These are phyloP conservation scores for Sylvia atricapilla DNA, from an alignment of 2,113 vertebrate species.

Conservation along the genomic window DNA sequence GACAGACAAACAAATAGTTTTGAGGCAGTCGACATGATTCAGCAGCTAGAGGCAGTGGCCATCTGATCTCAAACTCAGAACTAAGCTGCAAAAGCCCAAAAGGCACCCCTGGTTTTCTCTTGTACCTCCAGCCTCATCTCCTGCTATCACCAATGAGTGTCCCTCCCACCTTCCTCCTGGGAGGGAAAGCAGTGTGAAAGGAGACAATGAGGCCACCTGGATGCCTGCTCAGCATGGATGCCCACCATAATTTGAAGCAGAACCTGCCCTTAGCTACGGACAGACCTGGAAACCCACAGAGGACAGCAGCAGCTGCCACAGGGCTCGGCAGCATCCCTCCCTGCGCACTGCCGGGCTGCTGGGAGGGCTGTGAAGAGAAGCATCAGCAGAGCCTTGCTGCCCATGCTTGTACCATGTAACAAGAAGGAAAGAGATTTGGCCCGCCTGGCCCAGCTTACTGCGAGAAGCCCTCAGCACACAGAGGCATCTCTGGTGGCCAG, in stretches of 20 bases:
- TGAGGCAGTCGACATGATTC: neutral
- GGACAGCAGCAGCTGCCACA: rapidly evolving
- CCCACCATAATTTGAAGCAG: neutral
- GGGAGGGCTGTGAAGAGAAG: rapidly evolving
- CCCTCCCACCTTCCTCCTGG: neutral
- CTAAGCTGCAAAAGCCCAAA: neutral
- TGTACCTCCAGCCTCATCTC: neutral
- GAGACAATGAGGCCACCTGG: neutral
- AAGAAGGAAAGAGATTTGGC: neutral
- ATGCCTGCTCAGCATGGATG: neutral
- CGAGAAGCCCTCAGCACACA: rapidly evolving
- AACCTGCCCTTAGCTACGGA: neutral
- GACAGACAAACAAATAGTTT: neutral
- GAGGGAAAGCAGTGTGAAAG: neutral
- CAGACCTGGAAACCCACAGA: neutral
- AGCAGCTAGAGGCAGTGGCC: neutral
- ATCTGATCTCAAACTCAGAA: neutral
- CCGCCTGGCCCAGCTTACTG: rapidly evolving
- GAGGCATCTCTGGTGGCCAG: neutral
- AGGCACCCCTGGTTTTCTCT: neutral
- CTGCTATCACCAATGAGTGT: rapidly evolving
- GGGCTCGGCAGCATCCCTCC: neutral
- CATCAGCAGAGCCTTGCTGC: rapidly evolving
- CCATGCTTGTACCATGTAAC: rapidly evolving
- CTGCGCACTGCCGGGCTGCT: neutral